These are phyloP conservation scores for Zosterops borbonicus DNA, from an alignment of 2,113 vertebrate genomes.

Conservation along the genomic window DNA sequence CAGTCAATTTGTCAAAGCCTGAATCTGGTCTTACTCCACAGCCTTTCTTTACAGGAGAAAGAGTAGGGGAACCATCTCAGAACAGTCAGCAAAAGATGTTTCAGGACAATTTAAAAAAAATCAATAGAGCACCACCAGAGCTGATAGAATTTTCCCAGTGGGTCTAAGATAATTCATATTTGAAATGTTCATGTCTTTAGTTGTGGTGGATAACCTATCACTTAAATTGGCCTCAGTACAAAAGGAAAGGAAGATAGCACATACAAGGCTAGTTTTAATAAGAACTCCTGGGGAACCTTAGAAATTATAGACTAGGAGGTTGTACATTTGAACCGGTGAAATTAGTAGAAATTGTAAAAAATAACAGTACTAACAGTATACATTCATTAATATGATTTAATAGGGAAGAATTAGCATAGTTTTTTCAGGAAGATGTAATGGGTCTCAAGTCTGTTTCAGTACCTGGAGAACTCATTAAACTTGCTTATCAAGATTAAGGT, in stretches of 20 bases:
- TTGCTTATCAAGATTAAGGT: not conserved
- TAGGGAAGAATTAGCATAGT: not conserved
- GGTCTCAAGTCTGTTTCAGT: not conserved
- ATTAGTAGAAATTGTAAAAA: not conserved
- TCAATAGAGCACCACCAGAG: not conserved
- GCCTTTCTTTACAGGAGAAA: not conserved
- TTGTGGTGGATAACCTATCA: not conserved
- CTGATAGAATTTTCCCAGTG: not conserved
- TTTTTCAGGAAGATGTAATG: not conserved
- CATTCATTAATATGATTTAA: not conserved
- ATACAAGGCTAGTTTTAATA: not conserved
- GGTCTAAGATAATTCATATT: not conserved
- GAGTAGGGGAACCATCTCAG: not conserved
- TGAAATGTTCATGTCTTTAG: not conserved
- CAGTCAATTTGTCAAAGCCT: not conserved
- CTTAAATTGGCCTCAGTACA: not conserved
- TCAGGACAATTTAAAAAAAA: not conserved
- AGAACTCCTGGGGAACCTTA: not conserved
- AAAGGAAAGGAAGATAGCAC: not conserved
- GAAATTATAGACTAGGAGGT: not conserved
- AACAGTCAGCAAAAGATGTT: not conserved
- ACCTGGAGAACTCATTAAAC: not conserved
- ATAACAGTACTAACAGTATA: not conserved
- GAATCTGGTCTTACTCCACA: not conserved
- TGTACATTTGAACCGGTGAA: not conserved